Evolutionary conservation across 53 echinoderm and acorn worm genomes (phyloP), one percentile per base, ranked within the genome.

Genomic region (Stichopus horrens): DNA sequence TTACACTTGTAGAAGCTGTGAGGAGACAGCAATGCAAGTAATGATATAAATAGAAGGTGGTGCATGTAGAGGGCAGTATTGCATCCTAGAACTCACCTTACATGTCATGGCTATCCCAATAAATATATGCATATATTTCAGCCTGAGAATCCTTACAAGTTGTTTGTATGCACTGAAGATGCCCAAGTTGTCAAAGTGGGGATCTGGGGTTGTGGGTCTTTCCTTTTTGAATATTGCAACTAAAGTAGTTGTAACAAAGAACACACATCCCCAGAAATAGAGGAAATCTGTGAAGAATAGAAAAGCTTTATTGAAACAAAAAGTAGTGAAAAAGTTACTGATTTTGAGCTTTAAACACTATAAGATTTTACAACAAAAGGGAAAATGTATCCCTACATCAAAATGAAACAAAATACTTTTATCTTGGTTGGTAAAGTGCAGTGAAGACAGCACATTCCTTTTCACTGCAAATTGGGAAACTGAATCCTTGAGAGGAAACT

Each of bases 241-340:
- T 0, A 98, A 80, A 8, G 98, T 95, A 8, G 98, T 98, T 0
- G 95, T 94, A 13, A 98, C 90, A 37, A 98, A 88, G 83, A 98
- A 95, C 52, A 98, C 95, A 56, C 90, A 86, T 0, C 95, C 95
- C 98, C 98, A 98, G 91, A 98, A 98, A 55, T 83, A 98, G 9
- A 95, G 88, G 79, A 98, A 98, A 74, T 93, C 97, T 97, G 91
- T 21, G 51, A 66, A 71, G 71, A 71, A 13, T 7, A 5, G 4
- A 20, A 13, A 59, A 59, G 5, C 18, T 0, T 0, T 20, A 5
- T 4, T 0, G 4, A 0, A 68, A 68, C 0, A 20, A 68, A 7
- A 18, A 60, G 16, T 68, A 11, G 0, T 1, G 0, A 4, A 0
- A 16, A 68, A 18, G 18, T 37, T 37, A 37, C 37, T 37, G 37